Conservation (phyloP, 1,140 invertebrate species). For the Brachionus rubens region DNA sequence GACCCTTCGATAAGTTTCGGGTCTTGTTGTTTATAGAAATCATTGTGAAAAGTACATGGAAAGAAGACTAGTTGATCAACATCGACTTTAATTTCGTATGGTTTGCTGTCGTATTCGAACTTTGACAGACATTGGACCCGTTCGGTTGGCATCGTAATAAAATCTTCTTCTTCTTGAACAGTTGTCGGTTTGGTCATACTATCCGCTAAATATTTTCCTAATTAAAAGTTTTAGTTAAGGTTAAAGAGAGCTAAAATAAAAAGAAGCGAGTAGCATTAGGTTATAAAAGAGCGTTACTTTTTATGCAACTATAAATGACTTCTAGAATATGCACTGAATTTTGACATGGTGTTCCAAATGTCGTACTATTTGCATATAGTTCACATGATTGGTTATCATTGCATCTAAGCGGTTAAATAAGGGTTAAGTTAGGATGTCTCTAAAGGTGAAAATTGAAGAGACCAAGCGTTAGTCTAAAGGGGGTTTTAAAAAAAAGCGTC, state of each 20-base stretch:
- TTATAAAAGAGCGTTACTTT: conserved; percentile 31
- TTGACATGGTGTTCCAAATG: conserved; percentile 40
- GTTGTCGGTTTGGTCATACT: not conserved
- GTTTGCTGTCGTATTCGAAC: not conserved
- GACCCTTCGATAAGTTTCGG: not conserved
- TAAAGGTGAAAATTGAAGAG: not conserved
- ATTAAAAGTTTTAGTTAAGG: not conserved
- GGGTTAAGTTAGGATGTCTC: not conserved
- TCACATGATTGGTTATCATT: conserved; percentile 36
- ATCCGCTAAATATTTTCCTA: not conserved
- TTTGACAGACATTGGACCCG: not conserved
- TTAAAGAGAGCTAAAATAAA: not conserved
- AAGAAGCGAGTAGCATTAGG: not conserved
- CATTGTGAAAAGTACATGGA: conserved; percentile 6
- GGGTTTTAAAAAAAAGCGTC: not conserved
- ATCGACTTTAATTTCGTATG: not conserved
- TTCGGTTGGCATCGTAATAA: not conserved
- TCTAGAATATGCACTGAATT: conserved; percentile 39
- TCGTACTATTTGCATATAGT: conserved; percentile 17
- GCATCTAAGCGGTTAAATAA: conserved; percentile 36
- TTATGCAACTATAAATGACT: conserved; percentile 17
- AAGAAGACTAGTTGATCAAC: not conserved
- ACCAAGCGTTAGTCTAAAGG: not conserved
- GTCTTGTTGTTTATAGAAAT: not conserved
- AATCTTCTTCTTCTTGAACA: too few species aligned